Evolutionary conservation across 2,888 invertebrate genomes (phyloP).

Genomic region (Crepidodera aurea): DNA sequence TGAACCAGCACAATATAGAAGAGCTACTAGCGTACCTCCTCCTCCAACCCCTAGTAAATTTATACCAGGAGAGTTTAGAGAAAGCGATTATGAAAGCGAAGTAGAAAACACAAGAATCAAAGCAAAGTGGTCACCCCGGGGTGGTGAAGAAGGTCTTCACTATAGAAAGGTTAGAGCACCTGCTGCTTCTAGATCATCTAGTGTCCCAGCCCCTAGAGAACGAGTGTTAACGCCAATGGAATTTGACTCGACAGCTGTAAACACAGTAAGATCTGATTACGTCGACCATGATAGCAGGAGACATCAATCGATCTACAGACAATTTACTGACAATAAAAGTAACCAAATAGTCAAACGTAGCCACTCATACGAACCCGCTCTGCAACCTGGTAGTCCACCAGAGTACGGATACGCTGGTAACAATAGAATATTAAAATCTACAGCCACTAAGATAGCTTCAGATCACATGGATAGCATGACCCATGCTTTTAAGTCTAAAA

Average conservation of each 20-base stretch:
- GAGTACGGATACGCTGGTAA: constrained; percentile 66
- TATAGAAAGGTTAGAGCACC: constrained; percentile 72
- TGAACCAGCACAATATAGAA: constrained; percentile 58
- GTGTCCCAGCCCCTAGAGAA: constrained; percentile 62
- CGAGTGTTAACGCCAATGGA: constrained; percentile 69
- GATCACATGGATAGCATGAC: constrained; percentile 74
- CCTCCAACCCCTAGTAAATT: constrained; percentile 72
- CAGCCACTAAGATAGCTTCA: constrained; percentile 65
- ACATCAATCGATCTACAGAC: constrained; percentile 48
- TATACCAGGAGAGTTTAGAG: constrained; percentile 70
- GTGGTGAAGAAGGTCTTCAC: constrained; percentile 67
- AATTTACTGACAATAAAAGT: constrained; percentile 50
- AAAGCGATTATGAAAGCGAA: constrained; percentile 77
- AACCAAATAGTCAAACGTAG: constrained; percentile 51
- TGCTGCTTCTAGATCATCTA: constrained; percentile 61
- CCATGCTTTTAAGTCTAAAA: constrained; percentile 72
- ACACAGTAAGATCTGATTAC: constrained; percentile 47
- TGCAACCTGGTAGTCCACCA: constrained; percentile 69
- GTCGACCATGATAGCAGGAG: constrained; percentile 41
- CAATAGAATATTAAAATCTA: constrained; percentile 54
- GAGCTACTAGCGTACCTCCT: constrained; percentile 60
- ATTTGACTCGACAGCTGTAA: constrained; percentile 66
- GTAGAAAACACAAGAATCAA: constrained; percentile 68
- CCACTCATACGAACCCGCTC: constrained; percentile 51
- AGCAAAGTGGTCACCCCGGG: constrained; percentile 71